Conservation (phyloP, 2,888 invertebrate species). For the Exephanes ischioxanthus region DNA sequence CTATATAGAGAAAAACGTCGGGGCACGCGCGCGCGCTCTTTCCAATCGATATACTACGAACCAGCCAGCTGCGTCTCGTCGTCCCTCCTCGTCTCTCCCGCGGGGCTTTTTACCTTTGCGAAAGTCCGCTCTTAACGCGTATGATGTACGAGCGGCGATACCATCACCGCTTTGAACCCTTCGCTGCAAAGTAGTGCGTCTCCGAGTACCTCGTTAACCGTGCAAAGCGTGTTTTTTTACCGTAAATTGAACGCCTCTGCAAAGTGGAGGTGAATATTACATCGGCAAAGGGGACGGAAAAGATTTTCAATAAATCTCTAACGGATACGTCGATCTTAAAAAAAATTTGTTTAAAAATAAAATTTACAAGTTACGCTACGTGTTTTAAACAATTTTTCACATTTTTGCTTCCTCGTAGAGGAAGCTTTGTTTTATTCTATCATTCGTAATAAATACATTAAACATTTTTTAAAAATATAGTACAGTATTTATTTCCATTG, state of each 20-base stretch:
- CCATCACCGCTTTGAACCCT: neutral
- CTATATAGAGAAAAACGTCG: slow-evolving; percentile 45
- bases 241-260: neutral
- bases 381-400: too few species aligned
- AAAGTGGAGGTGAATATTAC: neutral
- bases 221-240: neutral
- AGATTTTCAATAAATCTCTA: too few species aligned
- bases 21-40: slow-evolving; percentile 45
- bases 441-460: too few species aligned
- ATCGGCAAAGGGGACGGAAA: too few species aligned
- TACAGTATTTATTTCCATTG: too few species aligned
- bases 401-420: too few species aligned
- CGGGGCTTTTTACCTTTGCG: neutral
- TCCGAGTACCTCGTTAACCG: neutral
- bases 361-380: too few species aligned
- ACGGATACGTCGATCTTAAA: too few species aligned
- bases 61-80: slow-evolving; percentile 40
- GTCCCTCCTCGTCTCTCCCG: slow-evolving; percentile 10
- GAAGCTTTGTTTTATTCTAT: too few species aligned
- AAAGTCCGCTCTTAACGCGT: neutral
- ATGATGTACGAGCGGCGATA: neutral
- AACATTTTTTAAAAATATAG: too few species aligned
- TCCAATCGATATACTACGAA: slow-evolving; percentile 64
- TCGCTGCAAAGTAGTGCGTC: neutral
- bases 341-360: too few species aligned